These are phyloP conservation scores for Rhabdornis inornatus DNA, from an alignment of 2,113 vertebrate genomes.

Conservation along the genomic window DNA sequence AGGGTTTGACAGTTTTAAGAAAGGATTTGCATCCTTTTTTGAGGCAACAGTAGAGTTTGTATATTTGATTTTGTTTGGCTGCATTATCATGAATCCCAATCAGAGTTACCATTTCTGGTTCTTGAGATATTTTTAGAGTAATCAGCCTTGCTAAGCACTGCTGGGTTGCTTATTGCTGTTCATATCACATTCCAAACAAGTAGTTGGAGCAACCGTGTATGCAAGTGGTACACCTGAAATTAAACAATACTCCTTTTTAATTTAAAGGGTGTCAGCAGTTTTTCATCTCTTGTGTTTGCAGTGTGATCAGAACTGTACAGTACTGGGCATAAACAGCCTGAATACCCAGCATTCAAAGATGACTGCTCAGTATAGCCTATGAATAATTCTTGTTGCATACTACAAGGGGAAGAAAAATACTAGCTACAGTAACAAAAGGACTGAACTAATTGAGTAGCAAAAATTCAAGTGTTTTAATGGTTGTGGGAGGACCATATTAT, in stretches of 20 bases:
- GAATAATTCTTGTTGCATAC: neutral
- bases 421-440: conserved; percentile 3
- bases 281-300: neutral
- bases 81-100: neutral
- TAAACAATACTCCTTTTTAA: neutral
- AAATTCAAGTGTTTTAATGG: neutral
- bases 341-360: neutral
- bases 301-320: neutral
- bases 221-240: neutral
- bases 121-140: neutral
- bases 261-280: neutral
- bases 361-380: neutral
- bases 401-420: conserved; percentile 18
- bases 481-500: conserved; percentile 18
- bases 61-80: neutral
- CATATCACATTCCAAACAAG: neutral
- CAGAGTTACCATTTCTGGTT: neutral
- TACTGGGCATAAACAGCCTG: neutral
- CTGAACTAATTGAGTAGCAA: conserved; percentile 14
- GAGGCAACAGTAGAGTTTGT: neutral
- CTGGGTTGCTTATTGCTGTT: neutral
- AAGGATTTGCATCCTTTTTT: neutral
- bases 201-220: neutral
- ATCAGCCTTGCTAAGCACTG: neutral
- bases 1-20: neutral